These are phyloP conservation scores for Druon quercuslanigerum DNA, from an alignment of 1,140 invertebrate species.

Conservation along the genomic window DNA sequence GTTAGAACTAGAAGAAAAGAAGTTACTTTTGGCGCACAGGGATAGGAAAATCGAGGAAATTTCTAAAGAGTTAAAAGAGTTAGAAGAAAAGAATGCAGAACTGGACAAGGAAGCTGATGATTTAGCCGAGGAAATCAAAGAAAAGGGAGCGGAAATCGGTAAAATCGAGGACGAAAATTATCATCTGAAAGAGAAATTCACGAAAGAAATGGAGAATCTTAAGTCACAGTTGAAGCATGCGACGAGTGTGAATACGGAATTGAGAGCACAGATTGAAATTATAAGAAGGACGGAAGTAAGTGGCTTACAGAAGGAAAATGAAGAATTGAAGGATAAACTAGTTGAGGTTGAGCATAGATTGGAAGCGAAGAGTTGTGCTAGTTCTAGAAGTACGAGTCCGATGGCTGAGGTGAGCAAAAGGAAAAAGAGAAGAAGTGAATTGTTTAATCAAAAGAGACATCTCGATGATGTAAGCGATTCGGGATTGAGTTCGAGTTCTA, in stretches of 20 bases:
- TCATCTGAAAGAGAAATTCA: background rate
- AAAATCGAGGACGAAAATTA: conserved; percentile 33
- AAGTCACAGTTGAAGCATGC: conserved; percentile 11
- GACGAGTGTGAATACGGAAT: conserved; percentile 34
- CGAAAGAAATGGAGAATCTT: background rate
- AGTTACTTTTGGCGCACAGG: conserved; percentile 42
- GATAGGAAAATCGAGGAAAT: conserved; percentile 44
- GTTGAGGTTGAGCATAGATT: conserved; percentile 50
- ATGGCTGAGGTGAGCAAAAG: conserved; percentile 47
- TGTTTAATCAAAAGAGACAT: conserved; percentile 62
- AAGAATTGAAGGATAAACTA: conserved; percentile 50
- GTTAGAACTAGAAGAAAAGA: conserved; percentile 57
- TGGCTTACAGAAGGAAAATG: conserved; percentile 36
- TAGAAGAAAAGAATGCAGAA: conserved; percentile 51
- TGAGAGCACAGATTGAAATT: conserved; percentile 37
- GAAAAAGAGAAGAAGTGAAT: conserved; percentile 56
- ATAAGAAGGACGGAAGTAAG: background rate
- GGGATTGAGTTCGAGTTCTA: conserved; percentile 29
- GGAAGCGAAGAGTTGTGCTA: conserved; percentile 45
- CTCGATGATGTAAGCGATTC: conserved; percentile 49
- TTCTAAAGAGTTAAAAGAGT: conserved; percentile 42
- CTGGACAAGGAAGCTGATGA: conserved; percentile 62
- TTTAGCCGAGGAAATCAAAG: conserved; percentile 52
- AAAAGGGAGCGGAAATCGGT: conserved; percentile 46
- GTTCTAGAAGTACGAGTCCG: conserved; percentile 56